These are phyloP conservation scores for Chloroclysta siterata DNA, from an alignment of 2,888 invertebrate species.

Conservation along the genomic window DNA sequence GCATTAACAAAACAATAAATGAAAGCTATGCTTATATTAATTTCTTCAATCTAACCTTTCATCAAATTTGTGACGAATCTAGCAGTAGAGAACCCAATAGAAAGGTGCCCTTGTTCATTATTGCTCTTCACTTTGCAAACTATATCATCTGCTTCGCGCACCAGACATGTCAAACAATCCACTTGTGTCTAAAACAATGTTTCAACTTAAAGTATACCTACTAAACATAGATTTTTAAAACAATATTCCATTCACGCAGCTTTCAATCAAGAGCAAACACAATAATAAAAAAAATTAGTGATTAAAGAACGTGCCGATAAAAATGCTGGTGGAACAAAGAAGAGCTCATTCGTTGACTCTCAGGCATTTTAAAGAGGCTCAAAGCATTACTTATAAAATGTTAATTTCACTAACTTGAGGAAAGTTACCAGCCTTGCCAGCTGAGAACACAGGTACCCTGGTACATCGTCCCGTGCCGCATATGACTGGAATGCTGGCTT, in stretches of 20 bases:
- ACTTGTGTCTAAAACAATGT: conserved; percentile 54
- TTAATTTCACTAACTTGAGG: conserved; percentile 53
- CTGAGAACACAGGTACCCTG: conserved; percentile 73
- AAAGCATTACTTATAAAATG: too few species aligned
- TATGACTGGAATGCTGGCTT: conserved; percentile 60
- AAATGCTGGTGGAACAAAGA: too few species aligned
- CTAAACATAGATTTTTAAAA: too few species aligned
- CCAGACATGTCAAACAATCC: conserved; percentile 66
- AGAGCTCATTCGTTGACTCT: too few species aligned
- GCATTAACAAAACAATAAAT: too few species aligned
- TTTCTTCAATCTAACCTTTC: conserved; percentile 57
- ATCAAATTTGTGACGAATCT: conserved; percentile 70
- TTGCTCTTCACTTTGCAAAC: conserved; percentile 75
- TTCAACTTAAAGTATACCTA: neutral
- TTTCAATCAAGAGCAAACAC: too few species aligned
- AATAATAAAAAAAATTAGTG: too few species aligned
- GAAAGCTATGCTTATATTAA: too few species aligned
- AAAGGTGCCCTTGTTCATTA: conserved; percentile 72
- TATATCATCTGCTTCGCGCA: conserved; percentile 77
- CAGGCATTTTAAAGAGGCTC: too few species aligned
- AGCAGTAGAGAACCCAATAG: conserved; percentile 74
- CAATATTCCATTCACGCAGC: too few species aligned
- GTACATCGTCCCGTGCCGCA: conserved; percentile 72
- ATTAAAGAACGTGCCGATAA: too few species aligned
- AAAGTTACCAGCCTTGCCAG: conserved; percentile 59